phyloP scores from a whole-genome alignment of 2,888 invertebrate genomes.

The Dryocosmus kuriphilus region DNA sequence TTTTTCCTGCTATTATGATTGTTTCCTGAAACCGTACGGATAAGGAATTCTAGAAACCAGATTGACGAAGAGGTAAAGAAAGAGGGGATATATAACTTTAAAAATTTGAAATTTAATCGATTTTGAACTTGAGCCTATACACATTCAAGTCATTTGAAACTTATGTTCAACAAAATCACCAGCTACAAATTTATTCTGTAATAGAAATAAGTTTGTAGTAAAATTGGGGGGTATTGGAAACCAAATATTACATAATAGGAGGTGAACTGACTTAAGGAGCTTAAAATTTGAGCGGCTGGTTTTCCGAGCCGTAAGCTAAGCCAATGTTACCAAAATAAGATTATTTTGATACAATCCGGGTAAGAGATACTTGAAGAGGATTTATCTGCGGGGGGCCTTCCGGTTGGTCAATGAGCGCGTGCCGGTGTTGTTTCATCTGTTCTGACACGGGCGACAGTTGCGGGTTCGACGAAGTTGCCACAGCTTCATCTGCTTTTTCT shows the following conservation, averaged over 20 bases:
- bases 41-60: too few relatives aligned
- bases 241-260: not conserved
- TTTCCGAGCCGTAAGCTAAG: conserved; percentile 9
- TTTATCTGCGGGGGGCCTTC: conserved; percentile 57
- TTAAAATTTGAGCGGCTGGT: conserved; percentile 12
- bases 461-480: conserved; percentile 38
- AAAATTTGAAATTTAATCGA: too few relatives aligned
- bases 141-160: too few relatives aligned
- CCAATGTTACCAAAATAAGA: conserved; percentile 41
- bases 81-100: too few relatives aligned
- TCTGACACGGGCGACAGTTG: conserved; percentile 54
- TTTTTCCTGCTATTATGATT: too few relatives aligned
- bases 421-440: conserved; percentile 69
- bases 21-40: too few relatives aligned
- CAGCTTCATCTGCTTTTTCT: conserved; percentile 56
- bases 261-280: not conserved
- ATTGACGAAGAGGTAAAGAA: too few relatives aligned
- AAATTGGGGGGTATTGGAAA: not conserved
- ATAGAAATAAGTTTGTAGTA: not conserved
- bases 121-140: too few relatives aligned
- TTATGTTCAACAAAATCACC: not conserved
- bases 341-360: conserved; percentile 44
- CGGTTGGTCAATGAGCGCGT: conserved; percentile 60
- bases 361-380: conserved; percentile 43
- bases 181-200: not conserved